A percentile compares a stretch with the other conserved stretches of the same genome.
phyloP scores from a whole-genome alignment of 2,113 vertebrate genomes.

The Megalops atlanticus region DNA sequence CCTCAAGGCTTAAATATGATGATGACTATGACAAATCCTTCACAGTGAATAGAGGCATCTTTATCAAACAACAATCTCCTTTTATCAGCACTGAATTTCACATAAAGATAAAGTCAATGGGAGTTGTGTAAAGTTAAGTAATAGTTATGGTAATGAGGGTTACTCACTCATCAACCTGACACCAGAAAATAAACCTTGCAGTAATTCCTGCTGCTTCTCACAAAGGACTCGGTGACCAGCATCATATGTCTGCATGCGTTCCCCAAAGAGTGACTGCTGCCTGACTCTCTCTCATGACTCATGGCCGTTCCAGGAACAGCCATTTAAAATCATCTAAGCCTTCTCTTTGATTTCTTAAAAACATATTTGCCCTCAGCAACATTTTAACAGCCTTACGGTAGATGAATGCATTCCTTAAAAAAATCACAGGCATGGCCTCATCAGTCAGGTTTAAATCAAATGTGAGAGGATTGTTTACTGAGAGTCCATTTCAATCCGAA shows the following conservation, averaged over 20 bases:
- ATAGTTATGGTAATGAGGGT: not conserved
- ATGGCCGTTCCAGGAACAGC: slow-evolving; percentile 50
- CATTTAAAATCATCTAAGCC: slow-evolving; percentile 45
- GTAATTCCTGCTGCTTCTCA: not conserved
- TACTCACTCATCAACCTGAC: not conserved
- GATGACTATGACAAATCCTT: too few relatives aligned
- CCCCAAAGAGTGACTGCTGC: not conserved
- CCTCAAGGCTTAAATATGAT: too few relatives aligned
- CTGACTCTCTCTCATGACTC: slow-evolving; percentile 46
- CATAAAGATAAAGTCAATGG: too few relatives aligned
- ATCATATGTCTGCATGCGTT: not conserved
- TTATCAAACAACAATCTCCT: too few relatives aligned
- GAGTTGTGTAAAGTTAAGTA: not conserved
- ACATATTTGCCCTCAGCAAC: slow-evolving; percentile 28
- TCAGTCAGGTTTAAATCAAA: slow-evolving; percentile 43
- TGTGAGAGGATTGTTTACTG: slow-evolving; percentile 31
- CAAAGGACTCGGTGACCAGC: not conserved
- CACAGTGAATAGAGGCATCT: too few relatives aligned
- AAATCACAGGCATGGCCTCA: slow-evolving; percentile 39
- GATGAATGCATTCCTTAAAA: slow-evolving; percentile 29
- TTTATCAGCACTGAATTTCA: too few relatives aligned
- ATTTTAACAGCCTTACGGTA: slow-evolving; percentile 23
- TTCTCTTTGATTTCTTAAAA: slow-evolving; percentile 48
- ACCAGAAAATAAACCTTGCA: not conserved
- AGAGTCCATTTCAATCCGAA: slow-evolving; percentile 32